Percentiles rank a stretch among this genome's conserved stretches.
phyloP scores from a whole-genome alignment of 2,797 vertebrate species.

The Tangara arthus region DNA sequence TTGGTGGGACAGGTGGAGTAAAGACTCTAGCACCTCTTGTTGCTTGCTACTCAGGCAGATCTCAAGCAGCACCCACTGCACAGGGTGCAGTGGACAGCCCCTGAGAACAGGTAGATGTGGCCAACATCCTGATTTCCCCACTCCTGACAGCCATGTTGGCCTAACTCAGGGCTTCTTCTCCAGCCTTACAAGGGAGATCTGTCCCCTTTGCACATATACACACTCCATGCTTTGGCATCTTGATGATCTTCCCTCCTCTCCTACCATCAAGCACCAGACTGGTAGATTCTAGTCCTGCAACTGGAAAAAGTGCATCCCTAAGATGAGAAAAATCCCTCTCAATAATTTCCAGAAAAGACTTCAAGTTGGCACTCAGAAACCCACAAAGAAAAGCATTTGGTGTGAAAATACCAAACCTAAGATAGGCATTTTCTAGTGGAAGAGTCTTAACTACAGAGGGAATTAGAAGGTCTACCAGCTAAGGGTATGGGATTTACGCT shows the following conservation, averaged over 20 bases:
- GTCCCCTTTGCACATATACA: neutral
- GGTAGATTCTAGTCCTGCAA: neutral
- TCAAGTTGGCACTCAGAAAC: neutral
- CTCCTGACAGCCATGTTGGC: accelerated
- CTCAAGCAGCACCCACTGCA: neutral
- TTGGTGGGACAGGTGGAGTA: neutral
- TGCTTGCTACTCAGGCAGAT: neutral
- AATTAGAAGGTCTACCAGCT: neutral
- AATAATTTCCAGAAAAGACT: neutral
- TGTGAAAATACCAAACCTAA: neutral
- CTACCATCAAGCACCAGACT: neutral
- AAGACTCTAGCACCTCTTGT: neutral
- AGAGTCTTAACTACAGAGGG: neutral
- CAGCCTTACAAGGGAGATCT: neutral
- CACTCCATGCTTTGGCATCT: accelerated
- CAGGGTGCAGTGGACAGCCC: neutral
- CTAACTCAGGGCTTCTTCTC: neutral
- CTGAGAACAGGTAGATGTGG: neutral
- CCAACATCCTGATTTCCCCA: accelerated
- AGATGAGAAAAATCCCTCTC: neutral
- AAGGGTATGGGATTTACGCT: neutral
- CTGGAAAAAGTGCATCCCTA: neutral
- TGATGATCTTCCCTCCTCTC: neutral
- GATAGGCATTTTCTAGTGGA: neutral
- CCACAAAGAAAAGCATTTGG: neutral